Evolutionary conservation across 2,113 vertebrate species (phyloP).

Genomic region (Oxygymnocypris stewartii): DNA sequence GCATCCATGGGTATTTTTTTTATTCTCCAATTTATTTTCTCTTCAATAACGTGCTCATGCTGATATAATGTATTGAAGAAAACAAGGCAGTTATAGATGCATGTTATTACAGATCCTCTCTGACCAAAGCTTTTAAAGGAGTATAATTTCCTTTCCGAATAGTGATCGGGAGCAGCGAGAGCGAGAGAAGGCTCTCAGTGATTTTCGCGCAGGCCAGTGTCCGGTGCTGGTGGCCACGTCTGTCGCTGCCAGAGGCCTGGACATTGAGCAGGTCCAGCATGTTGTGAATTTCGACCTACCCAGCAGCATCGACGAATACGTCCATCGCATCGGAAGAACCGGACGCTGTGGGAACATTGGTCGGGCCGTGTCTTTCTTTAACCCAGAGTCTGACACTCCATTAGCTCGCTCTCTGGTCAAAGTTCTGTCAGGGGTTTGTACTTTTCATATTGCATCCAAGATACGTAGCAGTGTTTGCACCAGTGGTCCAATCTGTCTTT

Average conservation of each 20-base stretch:
- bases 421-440: constrained; percentile 86
- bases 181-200: constrained; percentile 82
- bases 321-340: constrained; percentile 93
- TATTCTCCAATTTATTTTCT: neutral
- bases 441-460: neutral
- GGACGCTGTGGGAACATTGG: constrained; percentile 93
- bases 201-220: constrained; percentile 87
- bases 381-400: constrained; percentile 73
- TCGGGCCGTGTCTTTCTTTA: constrained; percentile 87
- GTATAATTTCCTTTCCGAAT: neutral
- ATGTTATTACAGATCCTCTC: neutral
- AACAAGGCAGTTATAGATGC: neutral
- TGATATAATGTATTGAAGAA: neutral
- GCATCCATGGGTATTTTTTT: constrained; percentile 88
- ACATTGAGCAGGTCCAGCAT: constrained; percentile 92
- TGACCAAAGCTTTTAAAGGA: neutral
- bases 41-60: neutral
- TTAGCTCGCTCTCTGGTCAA: constrained; percentile 81
- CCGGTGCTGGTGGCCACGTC: constrained; percentile 91
- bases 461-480: neutral
- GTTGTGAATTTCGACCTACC: constrained; percentile 96
- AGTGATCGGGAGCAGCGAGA: constrained; percentile 92
- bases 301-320: constrained; percentile 87
- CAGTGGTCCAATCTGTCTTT: neutral
- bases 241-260: constrained; percentile 90